phyloP scores from a whole-genome alignment of 1,140 invertebrate genomes.

The Ephestia elutella region DNA sequence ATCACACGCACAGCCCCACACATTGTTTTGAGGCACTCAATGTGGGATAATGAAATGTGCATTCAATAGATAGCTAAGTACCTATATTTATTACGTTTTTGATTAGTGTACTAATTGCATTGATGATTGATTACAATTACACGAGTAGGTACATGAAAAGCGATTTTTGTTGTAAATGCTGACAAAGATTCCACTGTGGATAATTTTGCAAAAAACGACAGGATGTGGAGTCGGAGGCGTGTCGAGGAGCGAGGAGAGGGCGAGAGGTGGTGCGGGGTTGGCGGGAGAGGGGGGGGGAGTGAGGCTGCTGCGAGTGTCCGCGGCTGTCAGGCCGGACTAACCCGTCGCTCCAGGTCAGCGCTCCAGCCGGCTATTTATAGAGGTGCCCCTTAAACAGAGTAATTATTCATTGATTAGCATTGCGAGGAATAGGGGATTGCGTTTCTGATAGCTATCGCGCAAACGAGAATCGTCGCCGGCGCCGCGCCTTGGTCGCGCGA shows the following conservation, averaged over 20 bases:
- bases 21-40: constrained; percentile 31
- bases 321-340: constrained; percentile 67
- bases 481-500: constrained; percentile 26
- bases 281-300: constrained; percentile 15
- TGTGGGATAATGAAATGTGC: constrained; percentile 5
- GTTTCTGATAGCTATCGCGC: constrained; percentile 70
- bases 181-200: constrained; percentile 45
- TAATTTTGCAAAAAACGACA: constrained; percentile 61
- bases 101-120: neutral
- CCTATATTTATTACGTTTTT: neutral
- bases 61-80: neutral
- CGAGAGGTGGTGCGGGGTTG: constrained; percentile 21
- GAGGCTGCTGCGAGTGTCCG: constrained; percentile 60
- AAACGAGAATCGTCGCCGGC: constrained; percentile 67
- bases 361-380: constrained; percentile 72
- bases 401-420: constrained; percentile 75
- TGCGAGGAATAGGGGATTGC: constrained; percentile 72
- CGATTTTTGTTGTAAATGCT: constrained; percentile 21
- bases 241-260: constrained; percentile 30
- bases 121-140: neutral
- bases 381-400: constrained; percentile 73
- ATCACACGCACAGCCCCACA: constrained; percentile 48
- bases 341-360: constrained; percentile 73
- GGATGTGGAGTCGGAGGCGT: constrained; percentile 58
- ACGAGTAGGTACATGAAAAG: constrained; percentile 14